Percentiles rank a stretch among this genome's conserved stretches.
Conservation (phyloP, 2,888 invertebrate genomes). For the Nineta flava region DNA sequence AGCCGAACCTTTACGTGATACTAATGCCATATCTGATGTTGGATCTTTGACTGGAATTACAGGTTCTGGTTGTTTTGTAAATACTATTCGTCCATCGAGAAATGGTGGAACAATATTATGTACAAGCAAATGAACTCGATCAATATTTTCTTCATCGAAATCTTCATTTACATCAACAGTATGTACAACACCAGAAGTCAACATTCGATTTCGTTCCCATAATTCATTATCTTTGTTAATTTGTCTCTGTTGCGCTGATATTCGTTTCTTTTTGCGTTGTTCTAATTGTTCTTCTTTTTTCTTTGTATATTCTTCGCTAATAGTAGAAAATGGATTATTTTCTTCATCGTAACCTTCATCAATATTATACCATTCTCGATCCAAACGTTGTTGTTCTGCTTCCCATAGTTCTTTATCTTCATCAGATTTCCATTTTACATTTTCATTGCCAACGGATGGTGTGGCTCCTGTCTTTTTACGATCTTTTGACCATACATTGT, state of each 20-base stretch:
- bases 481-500: conserved; percentile 61
- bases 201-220: conserved; percentile 97
- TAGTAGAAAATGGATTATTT: conserved; percentile 79
- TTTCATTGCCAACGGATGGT: conserved; percentile 31
- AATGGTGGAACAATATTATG: conserved; percentile 99
- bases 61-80: conserved; percentile 97
- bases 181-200: conserved; percentile 86
- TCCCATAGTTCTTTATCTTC: conserved; percentile 75
- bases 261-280: conserved; percentile 73
- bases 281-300: conserved; percentile 89
- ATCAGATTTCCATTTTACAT: conserved; percentile 44
- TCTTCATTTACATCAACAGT: conserved; percentile 79
- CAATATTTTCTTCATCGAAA: conserved; percentile 89
- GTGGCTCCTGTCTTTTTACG: conserved; percentile 49
- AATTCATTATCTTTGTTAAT: conserved; percentile 97
- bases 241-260: conserved; percentile 91
- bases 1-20: conserved; percentile 85
- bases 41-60: conserved; percentile 94
- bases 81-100: conserved; percentile 94
- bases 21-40: conserved; percentile 93
- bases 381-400: conserved; percentile 76
- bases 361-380: conserved; percentile 94
- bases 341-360: conserved; percentile 90
- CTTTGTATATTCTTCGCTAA: conserved; percentile 81
- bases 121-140: conserved; percentile 87